phyloP scores from a whole-genome alignment of 2,888 invertebrate genomes.

The Lycocerus yunnanus region DNA sequence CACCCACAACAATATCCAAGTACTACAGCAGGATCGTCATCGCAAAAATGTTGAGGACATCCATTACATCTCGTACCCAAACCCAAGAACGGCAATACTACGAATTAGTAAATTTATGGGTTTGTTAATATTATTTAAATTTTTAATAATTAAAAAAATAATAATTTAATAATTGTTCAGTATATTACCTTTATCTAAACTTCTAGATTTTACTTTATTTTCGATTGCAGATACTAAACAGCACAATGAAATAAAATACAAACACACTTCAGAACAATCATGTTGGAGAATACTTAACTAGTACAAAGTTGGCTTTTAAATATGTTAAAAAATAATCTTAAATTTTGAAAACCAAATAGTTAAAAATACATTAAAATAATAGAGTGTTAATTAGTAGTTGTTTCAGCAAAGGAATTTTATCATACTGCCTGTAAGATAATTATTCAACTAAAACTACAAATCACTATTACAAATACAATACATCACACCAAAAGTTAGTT shows the following conservation, averaged over 20 bases:
- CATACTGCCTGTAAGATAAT: background rate
- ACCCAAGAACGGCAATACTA: slow-evolving; percentile 57
- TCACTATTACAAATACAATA: too few species aligned
- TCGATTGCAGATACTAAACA: background rate
- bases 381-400: background rate
- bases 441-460: background rate
- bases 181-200: background rate
- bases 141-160: background rate
- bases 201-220: background rate
- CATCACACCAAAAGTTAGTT: too few species aligned
- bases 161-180: background rate
- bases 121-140: too few species aligned
- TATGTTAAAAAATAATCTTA: background rate
- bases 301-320: background rate
- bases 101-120: background rate
- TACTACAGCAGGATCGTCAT: slow-evolving; percentile 65
- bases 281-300: background rate
- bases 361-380: slow-evolving; percentile 4
- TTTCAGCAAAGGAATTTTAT: background rate
- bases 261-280: background rate
- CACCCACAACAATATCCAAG: slow-evolving; percentile 71
- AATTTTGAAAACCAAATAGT: background rate
- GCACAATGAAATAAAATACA: background rate
- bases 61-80: slow-evolving; percentile 61
- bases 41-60: slow-evolving; percentile 62